Percentiles rank a stretch among this genome's conserved stretches.
These are phyloP conservation scores for Lampris megalopsis DNA, from an alignment of 2,113 vertebrate species.

Conservation along the genomic window DNA sequence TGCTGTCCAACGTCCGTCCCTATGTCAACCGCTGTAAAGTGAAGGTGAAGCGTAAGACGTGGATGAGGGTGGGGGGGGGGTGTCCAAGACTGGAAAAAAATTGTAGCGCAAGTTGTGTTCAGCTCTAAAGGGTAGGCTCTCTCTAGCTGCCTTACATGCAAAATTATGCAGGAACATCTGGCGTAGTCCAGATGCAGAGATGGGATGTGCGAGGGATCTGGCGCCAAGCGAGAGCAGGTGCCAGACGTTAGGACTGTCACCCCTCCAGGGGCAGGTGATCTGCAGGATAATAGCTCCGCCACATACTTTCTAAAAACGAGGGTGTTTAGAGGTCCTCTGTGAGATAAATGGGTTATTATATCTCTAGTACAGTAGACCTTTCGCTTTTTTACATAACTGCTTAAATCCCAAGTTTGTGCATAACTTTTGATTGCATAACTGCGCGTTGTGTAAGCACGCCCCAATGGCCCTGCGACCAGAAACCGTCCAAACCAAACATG, in stretches of 20 bases:
- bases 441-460: too few species aligned
- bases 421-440: constrained; percentile 47
- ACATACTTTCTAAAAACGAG: constrained; percentile 32
- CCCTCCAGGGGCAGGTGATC: constrained; percentile 52
- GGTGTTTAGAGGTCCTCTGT: constrained; percentile 29
- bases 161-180: constrained; percentile 76
- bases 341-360: constrained; percentile 40
- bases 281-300: constrained; percentile 50
- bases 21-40: not conserved
- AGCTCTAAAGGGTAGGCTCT: constrained; percentile 40
- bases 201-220: constrained; percentile 51
- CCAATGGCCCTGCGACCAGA: too few species aligned
- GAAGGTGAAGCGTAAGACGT: constrained; percentile 19
- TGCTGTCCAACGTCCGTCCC: not conserved
- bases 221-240: constrained; percentile 69
- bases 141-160: constrained; percentile 57
- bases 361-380: constrained; percentile 10
- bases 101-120: constrained; percentile 25
- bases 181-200: constrained; percentile 66
- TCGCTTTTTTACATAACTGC: constrained; percentile 42
- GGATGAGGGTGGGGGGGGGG: not conserved
- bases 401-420: constrained; percentile 45
- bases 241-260: constrained; percentile 58
- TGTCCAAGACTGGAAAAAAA: constrained; percentile 22
- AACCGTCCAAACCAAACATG: too few species aligned